phyloP scores from a whole-genome alignment of 2,888 invertebrate species.

The Orthonychiurus folsomi region DNA sequence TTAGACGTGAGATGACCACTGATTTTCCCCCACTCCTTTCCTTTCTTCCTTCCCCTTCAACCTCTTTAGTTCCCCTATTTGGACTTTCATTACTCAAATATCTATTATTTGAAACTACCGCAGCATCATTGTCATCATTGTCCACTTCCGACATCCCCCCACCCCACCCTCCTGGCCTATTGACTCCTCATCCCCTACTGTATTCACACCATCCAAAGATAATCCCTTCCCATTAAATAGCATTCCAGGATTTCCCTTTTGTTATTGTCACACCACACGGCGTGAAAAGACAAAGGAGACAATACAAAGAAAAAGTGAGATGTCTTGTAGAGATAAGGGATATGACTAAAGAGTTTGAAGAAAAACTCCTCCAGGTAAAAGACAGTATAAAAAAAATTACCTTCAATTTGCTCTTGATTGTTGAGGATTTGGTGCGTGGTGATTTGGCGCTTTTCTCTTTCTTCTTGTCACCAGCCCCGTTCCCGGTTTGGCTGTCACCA shows the following conservation, averaged over 20 bases:
- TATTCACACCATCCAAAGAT: no score
- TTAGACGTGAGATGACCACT: constrained; percentile 20
- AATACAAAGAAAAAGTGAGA: no score
- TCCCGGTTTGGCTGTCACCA: constrained; percentile 20
- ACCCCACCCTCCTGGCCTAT: no score
- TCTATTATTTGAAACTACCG: constrained; percentile 18
- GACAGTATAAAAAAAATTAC: neutral
- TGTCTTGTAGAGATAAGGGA: no score
- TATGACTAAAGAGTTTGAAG: no score
- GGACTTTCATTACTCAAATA: constrained; percentile 18
- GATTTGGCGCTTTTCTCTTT: constrained; percentile 15
- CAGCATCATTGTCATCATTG: neutral
- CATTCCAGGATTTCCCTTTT: no score
- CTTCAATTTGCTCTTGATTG: neutral
- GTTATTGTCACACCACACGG: no score
- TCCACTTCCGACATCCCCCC: neutral
- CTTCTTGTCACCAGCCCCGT: constrained; percentile 16
- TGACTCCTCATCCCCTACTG: no score
- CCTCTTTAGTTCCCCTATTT: constrained; percentile 9
- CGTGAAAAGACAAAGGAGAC: no score
- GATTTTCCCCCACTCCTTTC: constrained; percentile 13
- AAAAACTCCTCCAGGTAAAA: no score
- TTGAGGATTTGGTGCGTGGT: neutral
- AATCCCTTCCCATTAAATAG: no score
- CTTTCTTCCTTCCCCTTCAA: constrained; percentile 8